These are phyloP conservation scores for Heterocephalus glaber DNA, from an alignment of 2,113 vertebrate species.

Conservation along the genomic window DNA sequence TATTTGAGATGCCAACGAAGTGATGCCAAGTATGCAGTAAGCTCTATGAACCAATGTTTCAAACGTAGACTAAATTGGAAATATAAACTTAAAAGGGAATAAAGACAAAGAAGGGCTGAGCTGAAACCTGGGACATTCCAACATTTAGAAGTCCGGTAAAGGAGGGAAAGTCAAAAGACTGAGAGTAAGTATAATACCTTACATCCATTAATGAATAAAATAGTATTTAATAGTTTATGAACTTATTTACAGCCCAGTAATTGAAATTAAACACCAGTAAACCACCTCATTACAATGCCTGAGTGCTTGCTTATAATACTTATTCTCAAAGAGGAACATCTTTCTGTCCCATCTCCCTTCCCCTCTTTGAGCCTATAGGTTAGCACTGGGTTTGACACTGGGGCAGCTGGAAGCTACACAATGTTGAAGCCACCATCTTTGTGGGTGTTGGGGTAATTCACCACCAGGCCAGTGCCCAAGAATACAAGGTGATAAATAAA, in stretches of 20 bases:
- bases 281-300: neutral
- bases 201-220: neutral
- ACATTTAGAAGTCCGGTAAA: neutral
- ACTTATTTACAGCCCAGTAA: slow-evolving; percentile 47
- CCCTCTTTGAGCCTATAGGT: neutral
- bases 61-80: neutral
- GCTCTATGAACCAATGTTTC: neutral
- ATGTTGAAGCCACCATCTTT: neutral
- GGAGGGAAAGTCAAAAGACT: neutral
- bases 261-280: slow-evolving; percentile 51
- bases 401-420: neutral
- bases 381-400: neutral
- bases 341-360: neutral
- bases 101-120: neutral
- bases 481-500: neutral
- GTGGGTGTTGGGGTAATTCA: neutral
- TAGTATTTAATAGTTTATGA: slow-evolving; percentile 48
- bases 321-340: neutral
- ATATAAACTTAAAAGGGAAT: neutral
- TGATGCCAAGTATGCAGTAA: neutral
- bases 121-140: neutral
- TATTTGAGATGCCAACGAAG: neutral
- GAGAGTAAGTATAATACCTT: neutral
- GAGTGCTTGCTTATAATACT: neutral
- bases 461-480: neutral